Percentiles rank a stretch among this genome's conserved stretches.
Evolutionary conservation across 2,888 invertebrate genomes (phyloP).

Genomic region (Cremastinae sp.): DNA sequence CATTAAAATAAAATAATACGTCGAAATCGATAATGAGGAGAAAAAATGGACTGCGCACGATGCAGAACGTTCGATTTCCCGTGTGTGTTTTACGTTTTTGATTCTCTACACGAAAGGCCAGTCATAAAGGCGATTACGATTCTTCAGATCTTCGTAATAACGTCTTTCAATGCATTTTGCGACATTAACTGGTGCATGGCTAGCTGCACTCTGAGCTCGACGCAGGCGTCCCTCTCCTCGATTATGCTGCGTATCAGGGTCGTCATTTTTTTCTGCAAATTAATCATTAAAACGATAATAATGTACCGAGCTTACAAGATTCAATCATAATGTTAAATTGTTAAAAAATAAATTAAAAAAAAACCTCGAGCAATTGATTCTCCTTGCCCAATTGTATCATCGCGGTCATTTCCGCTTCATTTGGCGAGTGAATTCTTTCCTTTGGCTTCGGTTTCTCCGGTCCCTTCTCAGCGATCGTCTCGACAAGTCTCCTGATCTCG

Average conservation of each 20-base stretch:
- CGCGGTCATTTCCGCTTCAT: slow-evolving; percentile 81
- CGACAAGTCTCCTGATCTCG: slow-evolving; percentile 85
- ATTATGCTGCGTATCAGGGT: slow-evolving; percentile 87
- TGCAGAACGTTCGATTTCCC: slow-evolving; percentile 32
- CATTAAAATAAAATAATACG: slow-evolving; percentile 19
- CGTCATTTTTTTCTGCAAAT: slow-evolving; percentile 83
- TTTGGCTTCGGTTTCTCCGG: slow-evolving; percentile 69
- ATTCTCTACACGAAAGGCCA: slow-evolving; percentile 50
- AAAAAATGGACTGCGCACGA: slow-evolving; percentile 29
- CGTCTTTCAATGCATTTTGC: slow-evolving; percentile 50
- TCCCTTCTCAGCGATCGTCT: slow-evolving; percentile 71
- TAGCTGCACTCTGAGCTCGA: slow-evolving; percentile 87
- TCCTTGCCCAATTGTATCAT: slow-evolving; percentile 83
- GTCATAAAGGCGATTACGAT: slow-evolving; percentile 25
- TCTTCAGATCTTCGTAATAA: slow-evolving; percentile 52
- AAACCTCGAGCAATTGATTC: slow-evolving; percentile 85
- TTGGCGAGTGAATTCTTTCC: slow-evolving; percentile 77
- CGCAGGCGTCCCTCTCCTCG: slow-evolving; percentile 87
- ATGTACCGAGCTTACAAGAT: neutral
- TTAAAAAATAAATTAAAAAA: neutral
- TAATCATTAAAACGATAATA: neutral
- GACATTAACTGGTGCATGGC: slow-evolving; percentile 82
- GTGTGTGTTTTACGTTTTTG: slow-evolving; percentile 21
- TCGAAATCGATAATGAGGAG: slow-evolving; percentile 17
- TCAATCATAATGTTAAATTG: neutral